These are phyloP conservation scores for Leucoraja erinaceus DNA, from an alignment of 2,113 vertebrate species.

Conservation along the genomic window DNA sequence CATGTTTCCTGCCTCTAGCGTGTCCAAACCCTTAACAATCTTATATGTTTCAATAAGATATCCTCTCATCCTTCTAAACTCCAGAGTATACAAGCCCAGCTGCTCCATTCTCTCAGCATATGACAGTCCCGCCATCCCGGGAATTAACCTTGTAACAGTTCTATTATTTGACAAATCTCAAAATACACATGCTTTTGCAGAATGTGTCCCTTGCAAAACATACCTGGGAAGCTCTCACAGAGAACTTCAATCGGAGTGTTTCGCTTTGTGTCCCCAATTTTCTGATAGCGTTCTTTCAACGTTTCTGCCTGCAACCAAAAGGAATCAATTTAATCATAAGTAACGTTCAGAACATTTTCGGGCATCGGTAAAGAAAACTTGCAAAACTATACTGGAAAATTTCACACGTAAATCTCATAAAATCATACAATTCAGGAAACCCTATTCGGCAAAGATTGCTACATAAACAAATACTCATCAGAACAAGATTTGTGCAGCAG, in stretches of 20 bases:
- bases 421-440: background rate
- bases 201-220: slow-evolving; percentile 17
- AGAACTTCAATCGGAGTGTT: slow-evolving; percentile 97
- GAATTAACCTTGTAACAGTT: background rate
- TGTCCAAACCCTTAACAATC: too few relatives aligned
- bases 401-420: background rate
- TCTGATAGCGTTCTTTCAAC: slow-evolving; percentile 97
- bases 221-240: slow-evolving; percentile 98
- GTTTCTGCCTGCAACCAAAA: slow-evolving; percentile 80
- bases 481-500: background rate
- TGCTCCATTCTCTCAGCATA: too few relatives aligned
- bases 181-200: background rate
- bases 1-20: too few relatives aligned
- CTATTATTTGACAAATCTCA: background rate
- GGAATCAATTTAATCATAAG: slow-evolving; percentile 31
- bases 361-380: background rate
- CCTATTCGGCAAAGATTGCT: background rate
- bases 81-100: too few relatives aligned
- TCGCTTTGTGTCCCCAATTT: slow-evolving; percentile 97
- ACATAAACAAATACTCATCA: background rate
- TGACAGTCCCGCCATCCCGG: too few relatives aligned
- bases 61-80: too few relatives aligned
- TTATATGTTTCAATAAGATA: too few relatives aligned
- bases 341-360: background rate
- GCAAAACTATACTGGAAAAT: background rate